Base-by-base conservation (phyloP, 2,888 invertebrate genomes). In the Strigamia maritima region DNA sequence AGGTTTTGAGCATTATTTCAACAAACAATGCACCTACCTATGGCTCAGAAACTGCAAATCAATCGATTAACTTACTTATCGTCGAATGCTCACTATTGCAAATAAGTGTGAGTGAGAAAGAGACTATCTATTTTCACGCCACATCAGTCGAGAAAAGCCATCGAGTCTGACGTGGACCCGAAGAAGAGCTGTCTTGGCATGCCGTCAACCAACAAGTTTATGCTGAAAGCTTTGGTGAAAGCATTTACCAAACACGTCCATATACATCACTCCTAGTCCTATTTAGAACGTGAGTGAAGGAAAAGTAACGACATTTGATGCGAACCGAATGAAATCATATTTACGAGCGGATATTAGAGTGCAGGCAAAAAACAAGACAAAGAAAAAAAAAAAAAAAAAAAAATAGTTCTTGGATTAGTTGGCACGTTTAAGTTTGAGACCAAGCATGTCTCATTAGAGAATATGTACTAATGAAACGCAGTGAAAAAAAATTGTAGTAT, bases 191-290 rank as follows among this genome's bases (percentile, higher is more conserved):
- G 70, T 70, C 70, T 70, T 28, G 70, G 70, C 70, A 28, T 70
- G 70, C 70, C 70, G 70, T 70, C 70, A 70, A 70, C 70, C 70
- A 70, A 70, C 70, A 70, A 70, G 70, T 70, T 70, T 70, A 70
- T 70, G 70, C 70, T 70, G 70, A 70, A 70, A 70, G 70, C 70
- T 70, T 70, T 70, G 70, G 26, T 70, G 70, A 70, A 70, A 70
- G 70, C 70, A 70, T 70, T 70, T 70, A 70, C 70, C 70, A 70
- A 49, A 70, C 70, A 28, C 70, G 70, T 70, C 70, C 70, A 16
- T 28, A 70, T 70, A 70, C 70, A 70, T 70, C 70, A 70, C 70
- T 70, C 70, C 12, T 28, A 70, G 70, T 16, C 60, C 60, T 65
- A 65, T 65, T 65, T 65, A 65, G 14, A 65, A 65, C 60, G 22